phyloP scores from a whole-genome alignment of 2,113 vertebrate species.

The Accipiter cooperii region DNA sequence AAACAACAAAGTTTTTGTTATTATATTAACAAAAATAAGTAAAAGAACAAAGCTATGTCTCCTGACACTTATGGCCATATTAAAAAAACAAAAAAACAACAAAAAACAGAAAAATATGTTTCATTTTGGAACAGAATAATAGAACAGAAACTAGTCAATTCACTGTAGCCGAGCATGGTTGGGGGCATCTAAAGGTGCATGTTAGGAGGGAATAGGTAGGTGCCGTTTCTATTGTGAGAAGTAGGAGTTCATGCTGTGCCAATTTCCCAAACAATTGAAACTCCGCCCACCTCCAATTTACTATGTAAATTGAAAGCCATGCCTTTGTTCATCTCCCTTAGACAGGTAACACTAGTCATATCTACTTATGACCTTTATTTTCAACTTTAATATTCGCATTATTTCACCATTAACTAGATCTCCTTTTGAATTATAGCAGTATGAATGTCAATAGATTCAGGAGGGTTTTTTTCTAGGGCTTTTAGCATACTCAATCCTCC shows the following conservation, averaged over 20 bases:
- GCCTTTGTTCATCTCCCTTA: not conserved
- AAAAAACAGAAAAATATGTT: not conserved
- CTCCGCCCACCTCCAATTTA: not conserved
- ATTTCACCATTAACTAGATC: not conserved
- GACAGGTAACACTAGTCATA: not conserved
- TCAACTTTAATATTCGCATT: not conserved
- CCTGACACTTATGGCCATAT: not conserved
- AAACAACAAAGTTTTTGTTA: not conserved
- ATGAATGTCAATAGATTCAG: not conserved
- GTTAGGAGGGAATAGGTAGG: not conserved
- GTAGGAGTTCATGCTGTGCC: not conserved
- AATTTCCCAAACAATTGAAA: not conserved
- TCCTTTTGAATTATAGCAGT: not conserved
- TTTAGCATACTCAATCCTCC: not conserved
- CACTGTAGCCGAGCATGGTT: not conserved
- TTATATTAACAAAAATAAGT: not conserved
- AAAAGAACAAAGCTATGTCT: not conserved
- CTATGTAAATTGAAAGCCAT: not conserved
- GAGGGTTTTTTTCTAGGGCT: not conserved
- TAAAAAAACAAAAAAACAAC: too few relatives aligned
- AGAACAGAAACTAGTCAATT: not conserved
- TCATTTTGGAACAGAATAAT: not conserved
- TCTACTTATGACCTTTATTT: not conserved
- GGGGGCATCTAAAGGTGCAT: not conserved
- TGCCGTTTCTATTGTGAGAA: not conserved